Percentiles rank a stretch among this genome's conserved stretches.
phyloP scores from a whole-genome alignment of 1,140 invertebrate species.

The Neotoxoptera formosana region DNA sequence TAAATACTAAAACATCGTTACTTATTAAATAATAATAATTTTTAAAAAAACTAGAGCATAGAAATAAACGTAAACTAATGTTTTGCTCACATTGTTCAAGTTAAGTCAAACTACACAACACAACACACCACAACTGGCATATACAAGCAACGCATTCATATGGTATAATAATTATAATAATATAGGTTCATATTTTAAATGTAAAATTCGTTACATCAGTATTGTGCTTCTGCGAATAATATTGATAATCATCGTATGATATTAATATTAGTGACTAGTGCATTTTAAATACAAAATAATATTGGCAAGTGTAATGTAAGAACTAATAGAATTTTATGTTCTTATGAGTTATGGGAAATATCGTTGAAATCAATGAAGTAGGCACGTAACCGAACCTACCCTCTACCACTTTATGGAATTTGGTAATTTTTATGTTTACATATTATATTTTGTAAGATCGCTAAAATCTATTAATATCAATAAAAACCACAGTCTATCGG shows the following conservation, averaged over 20 bases:
- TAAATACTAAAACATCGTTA: not conserved
- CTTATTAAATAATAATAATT: not conserved
- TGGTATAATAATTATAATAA: not conserved
- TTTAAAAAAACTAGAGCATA: too few relatives aligned
- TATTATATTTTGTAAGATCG: not conserved
- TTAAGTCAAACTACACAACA: not conserved
- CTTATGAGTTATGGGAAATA: not conserved
- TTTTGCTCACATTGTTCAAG: not conserved
- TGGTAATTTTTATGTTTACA: too few relatives aligned
- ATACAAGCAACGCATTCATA: not conserved
- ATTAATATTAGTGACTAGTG: not conserved
- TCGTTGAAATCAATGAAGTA: not conserved
- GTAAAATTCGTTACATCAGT: not conserved
- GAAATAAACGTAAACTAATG: not conserved
- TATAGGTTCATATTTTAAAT: not conserved
- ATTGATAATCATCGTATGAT: not conserved
- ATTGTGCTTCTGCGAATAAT: not conserved
- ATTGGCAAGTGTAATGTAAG: not conserved
- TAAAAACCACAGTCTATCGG: not conserved
- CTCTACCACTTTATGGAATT: too few relatives aligned
- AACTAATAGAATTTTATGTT: not conserved
- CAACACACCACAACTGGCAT: not conserved
- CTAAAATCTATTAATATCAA: not conserved
- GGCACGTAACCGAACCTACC: not conserved
- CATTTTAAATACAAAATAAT: too few relatives aligned